Percentiles rank a stretch among this genome's conserved stretches.
Evolutionary conservation across 2,888 invertebrate genomes (phyloP).

Genomic region (Therioaphis trifolii): DNA sequence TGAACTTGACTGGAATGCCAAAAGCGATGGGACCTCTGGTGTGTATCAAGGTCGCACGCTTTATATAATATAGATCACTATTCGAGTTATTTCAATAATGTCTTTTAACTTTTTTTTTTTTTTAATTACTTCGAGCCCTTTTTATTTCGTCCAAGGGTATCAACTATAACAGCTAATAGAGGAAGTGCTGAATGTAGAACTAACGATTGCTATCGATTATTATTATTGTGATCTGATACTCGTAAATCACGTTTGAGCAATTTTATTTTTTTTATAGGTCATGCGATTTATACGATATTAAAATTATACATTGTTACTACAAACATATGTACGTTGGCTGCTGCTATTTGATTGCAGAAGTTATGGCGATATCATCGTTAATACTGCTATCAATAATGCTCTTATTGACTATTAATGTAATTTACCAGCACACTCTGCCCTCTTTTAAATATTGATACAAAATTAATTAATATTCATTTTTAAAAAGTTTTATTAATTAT

Average conservation of each 20-base stretch:
- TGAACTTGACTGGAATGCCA: slow-evolving; percentile 47
- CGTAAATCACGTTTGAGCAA: not conserved
- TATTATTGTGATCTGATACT: slow-evolving; percentile 8
- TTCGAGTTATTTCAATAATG: slow-evolving; percentile 44
- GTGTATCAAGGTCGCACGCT: slow-evolving; percentile 13
- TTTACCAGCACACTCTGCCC: no score
- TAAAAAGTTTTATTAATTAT: no score
- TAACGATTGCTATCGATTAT: slow-evolving; percentile 12
- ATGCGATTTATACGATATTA: not conserved
- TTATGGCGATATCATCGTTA: no score
- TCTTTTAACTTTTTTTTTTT: slow-evolving; percentile 17
- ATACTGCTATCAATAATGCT: no score
- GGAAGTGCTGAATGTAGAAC: slow-evolving; percentile 34
- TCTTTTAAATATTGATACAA: no score
- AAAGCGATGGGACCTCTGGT: slow-evolving; percentile 13
- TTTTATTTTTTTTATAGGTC: slow-evolving; percentile 24
- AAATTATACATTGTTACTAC: no score
- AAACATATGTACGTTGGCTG: no score
- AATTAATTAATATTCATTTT: no score
- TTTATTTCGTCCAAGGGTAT: slow-evolving; percentile 47
- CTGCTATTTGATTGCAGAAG: no score
- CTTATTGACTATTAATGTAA: no score
- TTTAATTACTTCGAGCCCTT: slow-evolving; percentile 24
- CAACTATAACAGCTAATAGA: not conserved
- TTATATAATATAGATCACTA: slow-evolving; percentile 31